These are phyloP conservation scores for Galemys pyrenaicus DNA, from an alignment of 2,113 vertebrate species.

Conservation along the genomic window DNA sequence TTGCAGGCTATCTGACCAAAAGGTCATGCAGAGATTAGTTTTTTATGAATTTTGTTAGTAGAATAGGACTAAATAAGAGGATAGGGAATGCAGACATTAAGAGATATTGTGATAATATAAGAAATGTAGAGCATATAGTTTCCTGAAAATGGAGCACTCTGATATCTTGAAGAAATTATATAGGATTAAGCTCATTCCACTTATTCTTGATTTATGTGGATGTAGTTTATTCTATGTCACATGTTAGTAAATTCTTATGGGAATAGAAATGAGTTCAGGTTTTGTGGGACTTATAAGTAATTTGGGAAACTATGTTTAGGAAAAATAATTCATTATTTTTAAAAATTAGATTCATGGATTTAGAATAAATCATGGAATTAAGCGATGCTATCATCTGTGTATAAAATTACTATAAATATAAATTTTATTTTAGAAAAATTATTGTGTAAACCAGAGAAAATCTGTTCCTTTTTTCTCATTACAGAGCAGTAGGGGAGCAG, in stretches of 20 bases:
- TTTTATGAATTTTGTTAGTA: neutral
- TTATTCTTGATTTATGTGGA: neutral
- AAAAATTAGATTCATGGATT: neutral
- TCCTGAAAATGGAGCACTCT: neutral
- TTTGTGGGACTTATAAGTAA: neutral
- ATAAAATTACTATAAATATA: neutral
- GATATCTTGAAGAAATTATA: neutral
- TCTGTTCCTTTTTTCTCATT: neutral
- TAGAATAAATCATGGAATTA: neutral
- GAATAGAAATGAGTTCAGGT: neutral
- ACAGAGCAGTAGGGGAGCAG: neutral
- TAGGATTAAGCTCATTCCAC: slow-evolving; percentile 1
- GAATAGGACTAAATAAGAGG: neutral
- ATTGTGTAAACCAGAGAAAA: neutral
- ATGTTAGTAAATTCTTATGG: neutral
- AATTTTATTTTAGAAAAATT: neutral
- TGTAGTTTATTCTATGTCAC: neutral
- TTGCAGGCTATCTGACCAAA: neutral
- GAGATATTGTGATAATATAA: neutral
- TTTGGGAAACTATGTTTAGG: neutral
- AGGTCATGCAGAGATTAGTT: neutral
- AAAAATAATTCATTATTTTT: neutral
- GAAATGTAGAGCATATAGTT: neutral
- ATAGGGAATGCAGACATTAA: neutral
- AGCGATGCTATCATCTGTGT: neutral